Evolutionary conservation across 1,140 invertebrate species (phyloP).

Genomic region (Lanistes nyassanus): DNA sequence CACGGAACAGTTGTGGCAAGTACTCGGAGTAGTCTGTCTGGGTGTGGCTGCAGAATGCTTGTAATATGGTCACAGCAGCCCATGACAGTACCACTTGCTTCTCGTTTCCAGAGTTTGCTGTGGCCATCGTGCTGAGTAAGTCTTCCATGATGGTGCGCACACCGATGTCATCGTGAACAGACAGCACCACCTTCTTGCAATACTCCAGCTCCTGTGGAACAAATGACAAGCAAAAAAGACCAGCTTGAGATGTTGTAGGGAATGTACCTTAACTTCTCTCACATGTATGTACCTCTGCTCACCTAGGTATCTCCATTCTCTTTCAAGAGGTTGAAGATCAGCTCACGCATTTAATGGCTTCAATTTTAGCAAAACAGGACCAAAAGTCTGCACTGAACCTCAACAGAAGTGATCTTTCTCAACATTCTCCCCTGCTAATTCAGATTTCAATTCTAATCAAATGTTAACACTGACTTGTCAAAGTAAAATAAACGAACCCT

Average conservation of each 20-base stretch:
- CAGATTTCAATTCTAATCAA: too few relatives aligned
- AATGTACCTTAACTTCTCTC: background rate
- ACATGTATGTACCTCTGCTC: constrained; percentile 39
- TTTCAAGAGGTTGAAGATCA: constrained; percentile 58
- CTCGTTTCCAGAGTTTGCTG: constrained; percentile 13
- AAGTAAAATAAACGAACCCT: too few relatives aligned
- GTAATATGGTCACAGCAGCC: constrained; percentile 85
- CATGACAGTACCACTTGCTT: constrained; percentile 63
- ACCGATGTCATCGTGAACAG: constrained; percentile 83
- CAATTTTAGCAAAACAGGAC: too few relatives aligned
- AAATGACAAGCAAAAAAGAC: background rate
- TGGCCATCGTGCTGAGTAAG: constrained; percentile 71
- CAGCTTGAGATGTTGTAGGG: background rate
- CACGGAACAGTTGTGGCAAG: constrained; percentile 87
- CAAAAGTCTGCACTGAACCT: too few relatives aligned
- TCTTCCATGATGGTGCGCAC: constrained; percentile 90
- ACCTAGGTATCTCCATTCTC: constrained; percentile 27
- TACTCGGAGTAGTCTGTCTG: constrained; percentile 84
- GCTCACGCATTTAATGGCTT: too few relatives aligned
- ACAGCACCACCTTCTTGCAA: constrained; percentile 91
- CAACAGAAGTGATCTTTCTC: too few relatives aligned
- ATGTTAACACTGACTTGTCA: too few relatives aligned
- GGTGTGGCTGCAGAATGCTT: constrained; percentile 89
- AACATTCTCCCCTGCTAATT: too few relatives aligned
- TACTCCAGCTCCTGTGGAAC: constrained; percentile 81